Evolutionary conservation across 2,113 vertebrate species (phyloP).

Genomic region (Oncorhynchus gorbuscha): DNA sequence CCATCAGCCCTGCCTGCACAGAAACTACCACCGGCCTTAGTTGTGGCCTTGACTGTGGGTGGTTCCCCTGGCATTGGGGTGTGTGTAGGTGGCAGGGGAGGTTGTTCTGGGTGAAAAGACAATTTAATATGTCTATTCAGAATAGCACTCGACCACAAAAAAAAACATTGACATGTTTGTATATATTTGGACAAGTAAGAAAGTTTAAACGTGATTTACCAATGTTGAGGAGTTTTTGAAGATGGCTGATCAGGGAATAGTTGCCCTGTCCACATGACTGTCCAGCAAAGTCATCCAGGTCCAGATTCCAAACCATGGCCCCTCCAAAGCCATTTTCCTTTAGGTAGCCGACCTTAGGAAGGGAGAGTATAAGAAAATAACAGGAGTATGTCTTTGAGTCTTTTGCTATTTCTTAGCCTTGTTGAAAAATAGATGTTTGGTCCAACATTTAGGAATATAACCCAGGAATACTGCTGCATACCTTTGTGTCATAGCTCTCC

Average conservation of each 20-base stretch:
- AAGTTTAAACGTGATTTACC: too few relatives aligned
- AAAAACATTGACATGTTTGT: too few relatives aligned
- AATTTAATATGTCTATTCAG: constrained; percentile 31
- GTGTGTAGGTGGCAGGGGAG: constrained; percentile 4
- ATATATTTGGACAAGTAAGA: too few relatives aligned
- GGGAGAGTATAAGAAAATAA: too few relatives aligned
- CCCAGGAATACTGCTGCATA: constrained; percentile 24
- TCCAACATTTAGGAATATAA: too few relatives aligned
- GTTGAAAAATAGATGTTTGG: too few relatives aligned
- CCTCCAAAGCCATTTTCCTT: constrained; percentile 74
- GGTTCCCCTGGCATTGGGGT: not conserved
- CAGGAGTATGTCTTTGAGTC: not conserved
- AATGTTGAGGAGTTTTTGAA: constrained; percentile 35
- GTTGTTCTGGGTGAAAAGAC: constrained; percentile 29
- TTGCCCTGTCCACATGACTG: constrained; percentile 73
- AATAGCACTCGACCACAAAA: constrained; percentile 25
- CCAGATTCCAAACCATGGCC: constrained; percentile 79
- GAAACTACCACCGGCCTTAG: constrained; percentile 39
- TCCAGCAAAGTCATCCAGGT: constrained; percentile 79
- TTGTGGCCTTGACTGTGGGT: not conserved
- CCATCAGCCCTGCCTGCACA: constrained; percentile 48
- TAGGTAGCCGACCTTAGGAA: constrained; percentile 68
- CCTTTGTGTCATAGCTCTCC: constrained; percentile 75
- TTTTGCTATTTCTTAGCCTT: too few relatives aligned
- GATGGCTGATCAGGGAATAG: constrained; percentile 71